phyloP scores from a whole-genome alignment of 2,113 vertebrate species.

The Dromiciops gliroides region DNA sequence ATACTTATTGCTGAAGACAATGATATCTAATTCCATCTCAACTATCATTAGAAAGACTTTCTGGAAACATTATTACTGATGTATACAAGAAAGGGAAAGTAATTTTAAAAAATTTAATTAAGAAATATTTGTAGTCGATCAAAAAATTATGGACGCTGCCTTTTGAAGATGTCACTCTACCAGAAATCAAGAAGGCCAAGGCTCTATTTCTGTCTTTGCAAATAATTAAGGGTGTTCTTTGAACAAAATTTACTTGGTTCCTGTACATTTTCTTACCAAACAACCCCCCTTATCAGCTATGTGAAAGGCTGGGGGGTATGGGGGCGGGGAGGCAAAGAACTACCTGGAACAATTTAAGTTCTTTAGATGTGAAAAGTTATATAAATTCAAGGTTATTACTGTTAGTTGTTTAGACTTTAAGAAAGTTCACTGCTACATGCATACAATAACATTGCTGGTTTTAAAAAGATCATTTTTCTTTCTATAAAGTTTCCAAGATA shows the following conservation, averaged over 20 bases:
- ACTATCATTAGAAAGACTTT: constrained; percentile 24
- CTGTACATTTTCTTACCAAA: neutral
- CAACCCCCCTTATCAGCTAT: neutral
- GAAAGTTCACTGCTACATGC: neutral
- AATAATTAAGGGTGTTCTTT: neutral
- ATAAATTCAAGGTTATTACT: constrained; percentile 19
- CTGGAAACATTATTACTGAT: neutral
- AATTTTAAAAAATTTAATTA: neutral
- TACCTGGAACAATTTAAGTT: neutral
- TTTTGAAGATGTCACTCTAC: neutral
- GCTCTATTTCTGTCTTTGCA: neutral
- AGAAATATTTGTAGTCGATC: constrained; percentile 2
- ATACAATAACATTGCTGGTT: constrained; percentile 11
- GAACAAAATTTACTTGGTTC: neutral
- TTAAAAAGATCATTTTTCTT: constrained; percentile 17
- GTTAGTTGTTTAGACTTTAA: neutral
- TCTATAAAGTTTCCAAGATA: constrained; percentile 1
- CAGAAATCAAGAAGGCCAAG: neutral
- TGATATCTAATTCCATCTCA: neutral
- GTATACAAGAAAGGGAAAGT: constrained; percentile 7
- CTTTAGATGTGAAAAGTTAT: neutral
- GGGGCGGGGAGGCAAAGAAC: too few relatives aligned
- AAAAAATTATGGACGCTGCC: neutral
- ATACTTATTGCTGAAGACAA: constrained; percentile 1
- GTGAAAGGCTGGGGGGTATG: too few relatives aligned